Conservation (phyloP, 2,113 vertebrate species). For the Oryzias celebensis region DNA sequence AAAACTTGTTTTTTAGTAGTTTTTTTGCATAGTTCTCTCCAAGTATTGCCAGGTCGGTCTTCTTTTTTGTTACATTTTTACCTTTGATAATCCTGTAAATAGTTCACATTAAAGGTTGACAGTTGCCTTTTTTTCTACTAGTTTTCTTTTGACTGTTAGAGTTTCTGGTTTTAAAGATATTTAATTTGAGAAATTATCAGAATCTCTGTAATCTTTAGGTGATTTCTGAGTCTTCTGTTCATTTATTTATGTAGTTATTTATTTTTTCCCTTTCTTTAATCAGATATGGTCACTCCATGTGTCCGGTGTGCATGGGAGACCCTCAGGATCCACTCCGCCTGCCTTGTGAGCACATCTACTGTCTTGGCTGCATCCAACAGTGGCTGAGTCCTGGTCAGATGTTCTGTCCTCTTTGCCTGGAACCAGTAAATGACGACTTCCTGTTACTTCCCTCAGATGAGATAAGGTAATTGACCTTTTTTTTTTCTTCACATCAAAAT, state of each 20-base stretch:
- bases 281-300: constrained; percentile 76
- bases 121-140: too few relatives aligned
- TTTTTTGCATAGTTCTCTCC: too few relatives aligned
- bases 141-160: too few relatives aligned
- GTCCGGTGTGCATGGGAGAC: constrained; percentile 82
- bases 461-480: constrained; percentile 74
- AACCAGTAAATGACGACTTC: constrained; percentile 59
- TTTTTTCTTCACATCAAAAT: too few relatives aligned
- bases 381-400: constrained; percentile 80
- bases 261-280: not conserved
- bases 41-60: too few relatives aligned
- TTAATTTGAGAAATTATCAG: too few relatives aligned
- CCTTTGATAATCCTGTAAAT: too few relatives aligned
- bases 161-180: too few relatives aligned
- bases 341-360: constrained; percentile 85
- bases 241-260: not conserved
- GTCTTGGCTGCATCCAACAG: constrained; percentile 76
- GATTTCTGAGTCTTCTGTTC: not conserved
- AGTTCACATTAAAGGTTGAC: too few relatives aligned
- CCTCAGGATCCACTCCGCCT: constrained; percentile 81
- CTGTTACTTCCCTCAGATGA: constrained; percentile 62
- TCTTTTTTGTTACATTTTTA: too few relatives aligned
- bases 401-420: constrained; percentile 81
- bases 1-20: too few relatives aligned
- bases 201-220: too few relatives aligned